These are phyloP conservation scores for Cirrhinus mrigala DNA, from an alignment of 2,797 vertebrate species.

Conservation along the genomic window DNA sequence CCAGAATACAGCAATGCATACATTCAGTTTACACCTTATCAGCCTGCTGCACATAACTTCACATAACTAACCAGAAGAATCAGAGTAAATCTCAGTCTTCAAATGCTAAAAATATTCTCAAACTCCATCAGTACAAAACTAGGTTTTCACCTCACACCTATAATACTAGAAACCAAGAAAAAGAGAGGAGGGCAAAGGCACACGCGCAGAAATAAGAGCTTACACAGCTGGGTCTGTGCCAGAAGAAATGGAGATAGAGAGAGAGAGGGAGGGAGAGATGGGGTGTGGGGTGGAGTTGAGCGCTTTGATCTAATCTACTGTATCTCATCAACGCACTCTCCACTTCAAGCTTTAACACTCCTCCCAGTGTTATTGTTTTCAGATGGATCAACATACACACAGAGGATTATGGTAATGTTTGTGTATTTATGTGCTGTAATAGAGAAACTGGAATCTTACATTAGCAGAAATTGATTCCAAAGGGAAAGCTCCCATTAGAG, in stretches of 20 bases:
- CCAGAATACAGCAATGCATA: constrained; percentile 8
- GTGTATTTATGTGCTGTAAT: constrained; percentile 20
- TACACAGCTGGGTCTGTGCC: constrained; percentile 10
- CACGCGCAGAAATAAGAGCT: not conserved
- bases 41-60: constrained; percentile 19
- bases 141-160: not conserved
- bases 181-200: not conserved
- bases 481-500: constrained; percentile 18
- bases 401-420: not conserved
- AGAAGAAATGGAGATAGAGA: not conserved
- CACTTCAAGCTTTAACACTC: constrained; percentile 40
- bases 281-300: not conserved
- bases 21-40: constrained; percentile 14
- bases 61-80: not conserved
- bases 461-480: constrained; percentile 13
- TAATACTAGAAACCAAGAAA: constrained; percentile 9
- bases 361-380: constrained; percentile 19
- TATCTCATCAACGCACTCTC: constrained; percentile 34
- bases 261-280: too few species aligned
- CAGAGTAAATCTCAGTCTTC: not conserved
- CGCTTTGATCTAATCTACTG: constrained; percentile 35
- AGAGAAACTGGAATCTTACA: constrained; percentile 13
- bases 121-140: not conserved
- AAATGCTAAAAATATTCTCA: not conserved
- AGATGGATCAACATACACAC: constrained; percentile 12